Conservation (phyloP, 1,140 invertebrate genomes). For the Arctopsyche grandis region DNA sequence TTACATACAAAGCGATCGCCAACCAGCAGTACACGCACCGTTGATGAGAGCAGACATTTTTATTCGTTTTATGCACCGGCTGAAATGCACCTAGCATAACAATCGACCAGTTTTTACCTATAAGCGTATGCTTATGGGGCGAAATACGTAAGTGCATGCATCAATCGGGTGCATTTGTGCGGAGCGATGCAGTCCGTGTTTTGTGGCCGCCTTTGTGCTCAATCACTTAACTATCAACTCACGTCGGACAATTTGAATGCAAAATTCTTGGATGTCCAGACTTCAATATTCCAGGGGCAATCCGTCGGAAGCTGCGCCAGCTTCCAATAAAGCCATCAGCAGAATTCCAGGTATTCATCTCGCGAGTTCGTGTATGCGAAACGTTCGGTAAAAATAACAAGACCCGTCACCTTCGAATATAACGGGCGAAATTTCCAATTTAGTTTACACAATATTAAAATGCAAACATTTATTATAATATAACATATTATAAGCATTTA, state of each 20-base stretch:
- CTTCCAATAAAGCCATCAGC: conserved; percentile 9
- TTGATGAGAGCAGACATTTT: not conserved
- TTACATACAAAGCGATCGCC: conserved; percentile 34
- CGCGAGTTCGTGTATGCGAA: not conserved
- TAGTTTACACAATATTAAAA: too few relatives aligned
- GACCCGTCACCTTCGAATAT: too few relatives aligned
- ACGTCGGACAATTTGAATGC: conserved; percentile 20
- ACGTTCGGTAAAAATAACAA: not conserved
- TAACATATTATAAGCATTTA: too few relatives aligned
- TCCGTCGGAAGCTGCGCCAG: not conserved
- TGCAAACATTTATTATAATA: too few relatives aligned
- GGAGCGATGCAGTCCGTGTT: not conserved
- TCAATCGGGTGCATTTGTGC: conserved; percentile 17
- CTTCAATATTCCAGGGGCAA: not conserved
- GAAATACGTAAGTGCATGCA: conserved; percentile 1
- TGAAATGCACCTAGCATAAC: conserved; percentile 1
- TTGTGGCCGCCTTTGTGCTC: conserved; percentile 6
- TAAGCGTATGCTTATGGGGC: not conserved
- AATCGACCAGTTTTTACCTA: not conserved
- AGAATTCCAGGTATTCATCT: conserved; percentile 1
- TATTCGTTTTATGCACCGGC: conserved; percentile 16
- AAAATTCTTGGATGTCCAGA: conserved; percentile 12
- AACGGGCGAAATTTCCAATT: too few relatives aligned
- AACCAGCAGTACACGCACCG: not conserved
- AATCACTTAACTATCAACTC: conserved; percentile 15